A percentile compares a stretch with the other conserved stretches of the same genome.
Conservation (phyloP, 2,888 invertebrate species). For the Drosophila pullipes region DNA sequence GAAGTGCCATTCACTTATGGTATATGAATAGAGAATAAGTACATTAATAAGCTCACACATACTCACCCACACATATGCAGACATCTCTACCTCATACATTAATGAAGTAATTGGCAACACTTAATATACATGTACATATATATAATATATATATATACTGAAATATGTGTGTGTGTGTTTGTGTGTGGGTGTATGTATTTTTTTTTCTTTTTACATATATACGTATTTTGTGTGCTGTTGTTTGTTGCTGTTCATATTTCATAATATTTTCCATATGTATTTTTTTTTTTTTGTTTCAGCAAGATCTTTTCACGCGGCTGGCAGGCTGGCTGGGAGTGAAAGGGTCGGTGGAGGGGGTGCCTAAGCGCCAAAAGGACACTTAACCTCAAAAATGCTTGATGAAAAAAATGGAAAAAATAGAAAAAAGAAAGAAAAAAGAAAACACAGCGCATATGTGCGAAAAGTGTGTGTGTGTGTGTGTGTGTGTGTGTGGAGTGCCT, state of each 20-base stretch:
- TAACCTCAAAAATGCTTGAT: constrained; percentile 80
- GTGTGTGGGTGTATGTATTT: constrained; percentile 22
- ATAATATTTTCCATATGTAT: constrained; percentile 36
- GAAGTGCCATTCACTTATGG: constrained; percentile 69
- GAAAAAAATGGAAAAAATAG: constrained; percentile 53
- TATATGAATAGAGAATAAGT: constrained; percentile 72
- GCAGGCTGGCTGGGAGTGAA: constrained; percentile 16
- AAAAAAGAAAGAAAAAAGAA: constrained; percentile 26
- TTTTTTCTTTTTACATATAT: constrained; percentile 35
- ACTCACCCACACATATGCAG: constrained; percentile 82
- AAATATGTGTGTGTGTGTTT: constrained; percentile 52
- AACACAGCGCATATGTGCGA: constrained; percentile 33
- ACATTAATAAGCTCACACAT: constrained; percentile 80
- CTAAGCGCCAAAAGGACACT: constrained; percentile 80
- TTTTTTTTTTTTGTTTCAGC: constrained; percentile 43
- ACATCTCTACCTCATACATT: constrained; percentile 81
- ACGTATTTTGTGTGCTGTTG: constrained; percentile 45
- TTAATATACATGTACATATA: constrained; percentile 58
- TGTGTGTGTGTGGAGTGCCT: constrained; percentile 37
- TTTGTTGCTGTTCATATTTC: constrained; percentile 55
- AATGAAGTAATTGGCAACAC: constrained; percentile 82
- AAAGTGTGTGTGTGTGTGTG: constrained; percentile 22
- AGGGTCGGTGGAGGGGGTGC: constrained; percentile 14
- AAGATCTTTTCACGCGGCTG: constrained; percentile 77
- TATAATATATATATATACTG: constrained; percentile 60